Percentiles rank a stretch among this genome's conserved stretches.
These are phyloP conservation scores for Urocitellus parryii DNA, from an alignment of 2,113 vertebrate species.

Conservation along the genomic window DNA sequence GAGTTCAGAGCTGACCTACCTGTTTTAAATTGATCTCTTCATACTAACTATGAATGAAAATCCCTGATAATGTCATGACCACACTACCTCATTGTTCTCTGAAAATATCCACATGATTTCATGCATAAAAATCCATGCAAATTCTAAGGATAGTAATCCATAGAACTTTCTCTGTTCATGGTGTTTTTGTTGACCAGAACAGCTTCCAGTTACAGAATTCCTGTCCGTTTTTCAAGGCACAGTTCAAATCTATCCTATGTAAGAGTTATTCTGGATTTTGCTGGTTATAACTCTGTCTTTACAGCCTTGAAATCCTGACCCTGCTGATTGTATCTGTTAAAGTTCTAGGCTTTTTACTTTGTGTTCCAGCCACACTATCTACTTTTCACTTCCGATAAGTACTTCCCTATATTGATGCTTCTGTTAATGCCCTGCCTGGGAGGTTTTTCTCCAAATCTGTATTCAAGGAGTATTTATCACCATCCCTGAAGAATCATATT, in stretches of 20 bases:
- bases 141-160: not conserved
- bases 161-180: too few relatives aligned
- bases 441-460: not conserved
- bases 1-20: too few relatives aligned
- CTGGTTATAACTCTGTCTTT: not conserved
- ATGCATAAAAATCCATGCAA: not conserved
- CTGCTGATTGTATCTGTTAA: not conserved
- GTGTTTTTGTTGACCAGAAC: not conserved
- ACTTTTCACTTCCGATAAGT: not conserved
- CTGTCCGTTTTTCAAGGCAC: not conserved
- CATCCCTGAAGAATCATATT: not conserved
- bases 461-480: not conserved
- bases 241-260: not conserved
- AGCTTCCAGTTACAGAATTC: not conserved
- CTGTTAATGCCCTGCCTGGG: not conserved
- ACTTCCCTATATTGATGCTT: not conserved
- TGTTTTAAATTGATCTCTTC: not conserved
- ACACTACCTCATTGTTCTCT: not conserved
- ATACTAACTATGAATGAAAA: not conserved
- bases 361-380: not conserved
- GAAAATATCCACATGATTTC: not conserved
- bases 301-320: not conserved
- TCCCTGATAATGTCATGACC: not conserved
- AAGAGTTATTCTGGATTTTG: not conserved
- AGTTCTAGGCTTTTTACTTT: not conserved